These are phyloP conservation scores for Mirounga angustirostris DNA, from an alignment of 2,113 vertebrate genomes.

Conservation along the genomic window DNA sequence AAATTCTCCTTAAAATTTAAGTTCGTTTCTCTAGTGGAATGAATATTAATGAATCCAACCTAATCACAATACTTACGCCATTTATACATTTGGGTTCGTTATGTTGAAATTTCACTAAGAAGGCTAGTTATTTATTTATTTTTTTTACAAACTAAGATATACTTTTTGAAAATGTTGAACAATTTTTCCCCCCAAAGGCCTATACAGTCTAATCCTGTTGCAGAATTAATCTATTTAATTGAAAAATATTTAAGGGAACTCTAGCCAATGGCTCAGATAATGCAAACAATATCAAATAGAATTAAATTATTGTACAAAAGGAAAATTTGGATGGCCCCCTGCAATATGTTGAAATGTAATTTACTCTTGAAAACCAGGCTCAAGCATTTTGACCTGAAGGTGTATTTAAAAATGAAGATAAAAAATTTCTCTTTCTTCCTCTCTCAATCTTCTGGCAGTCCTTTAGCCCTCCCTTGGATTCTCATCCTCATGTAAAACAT, in stretches of 20 bases:
- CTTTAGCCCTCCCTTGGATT: background rate
- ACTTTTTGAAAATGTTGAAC: slow-evolving; percentile 7
- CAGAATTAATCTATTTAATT: slow-evolving; percentile 58
- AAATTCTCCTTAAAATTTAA: slow-evolving; percentile 24
- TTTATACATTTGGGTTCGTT: background rate
- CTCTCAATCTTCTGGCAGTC: background rate
- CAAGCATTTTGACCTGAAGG: slow-evolving; percentile 49
- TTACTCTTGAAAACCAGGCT: slow-evolving; percentile 66
- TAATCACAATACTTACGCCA: background rate
- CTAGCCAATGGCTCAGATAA: slow-evolving; percentile 44
- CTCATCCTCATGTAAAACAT: slow-evolving; percentile 4
- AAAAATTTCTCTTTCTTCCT: slow-evolving; percentile 19
- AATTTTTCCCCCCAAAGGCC: background rate
- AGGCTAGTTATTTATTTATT: background rate
- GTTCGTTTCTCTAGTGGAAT: slow-evolving; percentile 24
- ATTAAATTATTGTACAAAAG: slow-evolving; percentile 61
- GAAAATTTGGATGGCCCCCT: slow-evolving; percentile 41
- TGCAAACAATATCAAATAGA: slow-evolving; percentile 37
- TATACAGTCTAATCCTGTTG: slow-evolving; percentile 7
- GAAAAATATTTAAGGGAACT: slow-evolving; percentile 62
- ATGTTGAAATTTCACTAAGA: slow-evolving; percentile 20
- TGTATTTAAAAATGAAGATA: slow-evolving; percentile 54
- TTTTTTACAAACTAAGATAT: background rate
- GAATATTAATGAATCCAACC: background rate
- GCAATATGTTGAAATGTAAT: slow-evolving; percentile 64